phyloP scores from a whole-genome alignment of 2,113 vertebrate genomes.

The Bubo bubo region DNA sequence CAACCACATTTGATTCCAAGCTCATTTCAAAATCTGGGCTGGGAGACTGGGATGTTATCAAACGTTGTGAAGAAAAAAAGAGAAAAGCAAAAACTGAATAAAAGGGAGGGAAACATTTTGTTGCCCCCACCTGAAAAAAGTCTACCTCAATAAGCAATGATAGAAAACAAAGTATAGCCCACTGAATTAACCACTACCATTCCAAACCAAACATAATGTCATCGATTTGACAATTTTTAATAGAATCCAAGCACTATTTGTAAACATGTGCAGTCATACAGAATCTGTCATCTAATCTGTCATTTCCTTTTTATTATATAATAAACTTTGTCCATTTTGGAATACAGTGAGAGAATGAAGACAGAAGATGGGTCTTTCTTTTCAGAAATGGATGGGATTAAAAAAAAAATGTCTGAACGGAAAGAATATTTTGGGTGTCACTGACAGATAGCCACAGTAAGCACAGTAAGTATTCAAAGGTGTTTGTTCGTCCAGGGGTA shows the following conservation, averaged over 20 bases:
- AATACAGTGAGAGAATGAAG: not conserved
- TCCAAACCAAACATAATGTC: not conserved
- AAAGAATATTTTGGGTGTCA: not conserved
- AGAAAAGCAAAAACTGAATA: not conserved
- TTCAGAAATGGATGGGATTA: not conserved
- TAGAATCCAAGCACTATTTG: not conserved
- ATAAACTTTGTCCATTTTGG: not conserved
- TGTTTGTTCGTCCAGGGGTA: not conserved
- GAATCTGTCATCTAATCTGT: not conserved
- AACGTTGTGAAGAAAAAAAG: not conserved
- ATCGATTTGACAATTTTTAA: not conserved
- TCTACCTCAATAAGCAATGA: not conserved
- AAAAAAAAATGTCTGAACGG: not conserved
- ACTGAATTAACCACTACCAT: not conserved
- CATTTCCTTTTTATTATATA: not conserved
- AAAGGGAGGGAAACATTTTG: not conserved
- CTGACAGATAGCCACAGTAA: not conserved
- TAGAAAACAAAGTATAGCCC: not conserved
- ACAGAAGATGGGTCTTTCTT: not conserved
- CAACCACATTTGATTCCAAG: not conserved
- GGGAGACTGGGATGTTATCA: not conserved
- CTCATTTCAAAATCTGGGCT: not conserved
- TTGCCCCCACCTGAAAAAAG: rapidly evolving
- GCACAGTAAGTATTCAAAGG: not conserved
- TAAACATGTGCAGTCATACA: not conserved